Evolutionary conservation across 2,888 invertebrate genomes (phyloP), one percentile per base, ranked within the genome.

Genomic region (Phyllotreta striolata): DNA sequence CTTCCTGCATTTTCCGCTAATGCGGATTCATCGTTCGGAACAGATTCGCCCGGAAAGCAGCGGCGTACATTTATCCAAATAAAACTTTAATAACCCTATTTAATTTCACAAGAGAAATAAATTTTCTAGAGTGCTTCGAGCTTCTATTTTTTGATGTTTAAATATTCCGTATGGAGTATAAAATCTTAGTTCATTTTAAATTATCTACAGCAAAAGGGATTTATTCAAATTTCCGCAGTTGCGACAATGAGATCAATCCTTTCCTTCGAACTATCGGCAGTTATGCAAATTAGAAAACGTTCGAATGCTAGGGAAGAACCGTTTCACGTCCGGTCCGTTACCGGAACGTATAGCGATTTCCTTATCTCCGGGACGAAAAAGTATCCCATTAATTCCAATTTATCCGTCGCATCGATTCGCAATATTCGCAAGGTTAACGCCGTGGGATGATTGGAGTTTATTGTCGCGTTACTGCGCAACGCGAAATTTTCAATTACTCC

Each of bases 1-100:
- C 46, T 56, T 56, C n/a, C 12, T 44, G 44, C 38, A 56, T 46
- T 5, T 44, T 38, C 56, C 43, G 44, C 37, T 44, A 46, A 44
- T 38, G 13, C 44, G 52, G 13, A 52, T 12, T 13, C 13, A 38
- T 12, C 13, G 52, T 13, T 7, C 7, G 13, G 52, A 49, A 10
- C 37, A 37, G 49, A 35, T 49, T 9, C 37, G 37, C 10, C 37
- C 3, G n/a, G 6, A 38, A 12, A 39, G 8, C 37, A 52, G 52
- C 12, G 38, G 35, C 38, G 52, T 47, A 13, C 10, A 44, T 13
- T 44, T 6, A 13, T 13, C 7, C 8, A 44, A 44, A 12, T 44
- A 41, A 1, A 10, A 41, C 2, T 9, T 10, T 1, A 41, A 41
- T 41, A 41, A 41, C 10, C 9, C 41, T 5, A 3, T 41, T 41